Evolutionary conservation across 2,113 vertebrate species (phyloP).

Genomic region (Agelaius phoeniceus): DNA sequence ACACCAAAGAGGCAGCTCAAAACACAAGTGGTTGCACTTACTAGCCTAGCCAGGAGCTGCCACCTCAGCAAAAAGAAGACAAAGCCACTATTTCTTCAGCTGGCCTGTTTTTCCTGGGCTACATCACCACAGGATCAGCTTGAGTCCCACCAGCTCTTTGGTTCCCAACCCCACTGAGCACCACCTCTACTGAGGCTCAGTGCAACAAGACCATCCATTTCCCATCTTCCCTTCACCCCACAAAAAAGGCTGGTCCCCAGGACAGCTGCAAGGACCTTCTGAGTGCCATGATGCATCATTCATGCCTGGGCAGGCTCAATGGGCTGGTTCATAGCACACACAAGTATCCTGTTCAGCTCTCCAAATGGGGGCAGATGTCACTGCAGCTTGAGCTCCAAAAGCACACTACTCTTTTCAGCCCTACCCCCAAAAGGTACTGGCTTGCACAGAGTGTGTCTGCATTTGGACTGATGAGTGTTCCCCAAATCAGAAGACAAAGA

Average conservation of each 20-base stretch:
- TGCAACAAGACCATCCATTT: not conserved
- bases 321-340: not conserved
- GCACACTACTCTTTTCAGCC: not conserved
- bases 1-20: not conserved
- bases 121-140: not conserved
- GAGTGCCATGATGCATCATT: not conserved
- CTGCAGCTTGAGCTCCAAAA: not conserved
- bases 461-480: not conserved
- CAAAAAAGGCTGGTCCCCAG: not conserved
- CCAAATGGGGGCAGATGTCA: rapidly evolving
- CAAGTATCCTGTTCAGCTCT: rapidly evolving
- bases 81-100: not conserved
- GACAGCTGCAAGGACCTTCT: not conserved
- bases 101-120: not conserved
- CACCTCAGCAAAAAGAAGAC: not conserved
- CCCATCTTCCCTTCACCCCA: rapidly evolving
- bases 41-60: not conserved
- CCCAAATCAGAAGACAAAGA: not conserved
- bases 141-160: not conserved
- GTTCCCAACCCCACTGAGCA: rapidly evolving
- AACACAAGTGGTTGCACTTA: rapidly evolving
- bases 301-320: rapidly evolving
- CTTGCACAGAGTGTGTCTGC: rapidly evolving
- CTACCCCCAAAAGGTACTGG: not conserved
- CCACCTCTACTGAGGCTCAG: not conserved